Percentiles rank a stretch among this genome's conserved stretches.
These are phyloP conservation scores for Wasmannia auropunctata DNA, from an alignment of 1,140 invertebrate genomes.

Conservation along the genomic window DNA sequence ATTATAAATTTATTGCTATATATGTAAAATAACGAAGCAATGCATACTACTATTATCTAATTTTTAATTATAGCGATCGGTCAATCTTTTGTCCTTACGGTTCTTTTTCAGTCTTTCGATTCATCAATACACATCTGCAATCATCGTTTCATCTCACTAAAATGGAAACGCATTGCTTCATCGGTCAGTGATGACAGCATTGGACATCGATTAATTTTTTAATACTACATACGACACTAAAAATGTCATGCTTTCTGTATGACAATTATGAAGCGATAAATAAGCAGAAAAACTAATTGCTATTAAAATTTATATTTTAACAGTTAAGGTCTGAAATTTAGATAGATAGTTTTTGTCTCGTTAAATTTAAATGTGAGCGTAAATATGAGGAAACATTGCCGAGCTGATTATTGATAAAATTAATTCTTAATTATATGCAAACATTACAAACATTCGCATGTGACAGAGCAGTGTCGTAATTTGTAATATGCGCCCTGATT, in stretches of 20 bases:
- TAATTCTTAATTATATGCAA: not conserved
- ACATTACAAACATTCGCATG: not conserved
- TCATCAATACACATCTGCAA: conserved; percentile 28
- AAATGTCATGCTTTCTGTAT: not conserved
- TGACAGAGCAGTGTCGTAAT: not conserved
- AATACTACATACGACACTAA: not conserved
- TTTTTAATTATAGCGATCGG: conserved; percentile 80
- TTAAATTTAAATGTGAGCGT: not conserved
- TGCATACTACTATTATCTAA: conserved; percentile 69
- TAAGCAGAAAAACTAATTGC: not conserved
- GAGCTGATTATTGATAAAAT: not conserved
- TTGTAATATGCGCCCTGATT: not conserved
- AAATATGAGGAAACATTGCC: not conserved
- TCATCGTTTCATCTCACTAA: not conserved
- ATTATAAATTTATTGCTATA: not conserved
- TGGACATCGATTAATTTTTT: conserved; percentile 77
- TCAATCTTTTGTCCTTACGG: conserved; percentile 55
- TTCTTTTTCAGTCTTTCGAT: conserved; percentile 67
- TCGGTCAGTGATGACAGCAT: conserved; percentile 71
- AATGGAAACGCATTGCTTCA: not conserved
- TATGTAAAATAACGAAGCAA: not conserved
- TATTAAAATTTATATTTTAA: not conserved
- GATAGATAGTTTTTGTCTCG: not conserved
- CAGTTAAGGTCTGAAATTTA: not conserved
- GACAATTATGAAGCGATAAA: not conserved